Evolutionary conservation across 2,888 invertebrate genomes (phyloP), one percentile per base, ranked within the genome.

Genomic region (Trissolcus japonicus): DNA sequence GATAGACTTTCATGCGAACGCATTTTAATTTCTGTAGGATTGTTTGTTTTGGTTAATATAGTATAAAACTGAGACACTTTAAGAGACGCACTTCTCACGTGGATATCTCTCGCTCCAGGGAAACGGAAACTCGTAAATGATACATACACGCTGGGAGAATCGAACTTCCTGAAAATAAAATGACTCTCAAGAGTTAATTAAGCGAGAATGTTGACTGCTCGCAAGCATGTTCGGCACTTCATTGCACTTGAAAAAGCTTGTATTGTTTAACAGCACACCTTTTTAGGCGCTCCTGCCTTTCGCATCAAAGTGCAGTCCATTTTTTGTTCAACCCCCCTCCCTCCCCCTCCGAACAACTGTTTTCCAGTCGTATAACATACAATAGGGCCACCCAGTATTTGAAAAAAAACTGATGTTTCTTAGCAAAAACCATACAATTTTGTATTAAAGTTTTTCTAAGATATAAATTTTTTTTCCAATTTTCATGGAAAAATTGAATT

Each of bases 71-170:
- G 51, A 54, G 62, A 16, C 57, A 46, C 13, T 41, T 54, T 46
- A 21, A 46, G 57, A 14, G 67, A 62, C 57, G 0, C 35, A 35
- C 14, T 68, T 71, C 76, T 66, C 76, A 69, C 69, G 55, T 57
- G 25, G 13, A 50, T n/a, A n/a, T 56, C 7, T 41, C 54, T 57
- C 29, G 55, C 48, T 59, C 53, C 43, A 29, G 57, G 68, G 73
- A 77, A 77, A 63, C 72, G 77, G 77, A 68, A 77, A 61, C 68
- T 53, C 77, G 65, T 73, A 77, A 77, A 77, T 63, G 72, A 68
- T 73, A 68, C 56, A 9, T 9, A 35, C 1, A 35, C 35, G 16
- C 60, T 67, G 61, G 40, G 66, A 62, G 67, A 60, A 62, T 68
- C 77, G 77, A 77, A 76, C 65, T 76, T 76, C 76, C 71, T 76